A percentile compares a stretch with the other conserved stretches of the same genome.
phyloP scores from a whole-genome alignment of 2,113 vertebrate species.

The Tenrec ecaudatus region DNA sequence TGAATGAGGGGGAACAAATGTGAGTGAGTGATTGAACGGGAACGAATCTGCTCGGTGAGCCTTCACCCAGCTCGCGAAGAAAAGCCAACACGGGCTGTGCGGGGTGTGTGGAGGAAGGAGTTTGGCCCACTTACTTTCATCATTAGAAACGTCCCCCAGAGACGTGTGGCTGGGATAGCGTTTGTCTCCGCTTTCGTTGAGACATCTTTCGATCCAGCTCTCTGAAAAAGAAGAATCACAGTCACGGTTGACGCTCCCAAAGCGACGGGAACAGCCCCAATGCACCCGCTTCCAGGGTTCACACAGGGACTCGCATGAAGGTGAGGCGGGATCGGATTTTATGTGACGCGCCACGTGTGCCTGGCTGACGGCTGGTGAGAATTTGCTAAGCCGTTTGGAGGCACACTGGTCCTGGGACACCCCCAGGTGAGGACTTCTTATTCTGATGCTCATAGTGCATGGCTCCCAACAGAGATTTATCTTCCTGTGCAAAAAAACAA shows the following conservation, averaged over 20 bases:
- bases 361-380: too few species aligned
- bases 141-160: constrained; percentile 97
- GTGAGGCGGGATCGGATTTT: not conserved
- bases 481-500: too few species aligned
- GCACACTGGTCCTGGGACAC: not conserved
- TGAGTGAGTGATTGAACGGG: too few species aligned
- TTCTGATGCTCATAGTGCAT: not conserved
- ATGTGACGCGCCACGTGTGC: fast-evolving
- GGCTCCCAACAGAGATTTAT: not conserved
- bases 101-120: not conserved
- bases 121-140: constrained; percentile 95
- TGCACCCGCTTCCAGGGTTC: not conserved
- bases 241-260: constrained; percentile 37
- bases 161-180: constrained; percentile 97
- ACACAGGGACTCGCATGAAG: too few species aligned
- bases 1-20: too few species aligned
- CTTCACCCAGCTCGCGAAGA: too few species aligned
- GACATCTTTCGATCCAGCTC: constrained; percentile 99
- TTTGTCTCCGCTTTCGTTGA: constrained; percentile 98
- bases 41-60: too few species aligned
- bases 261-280: constrained; percentile 39
- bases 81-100: not conserved
- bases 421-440: not conserved
- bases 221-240: constrained; percentile 89
- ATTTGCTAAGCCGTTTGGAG: not conserved